Conservation (phyloP, 2,888 invertebrate species). For the Gymnoscelis rufifasciata region DNA sequence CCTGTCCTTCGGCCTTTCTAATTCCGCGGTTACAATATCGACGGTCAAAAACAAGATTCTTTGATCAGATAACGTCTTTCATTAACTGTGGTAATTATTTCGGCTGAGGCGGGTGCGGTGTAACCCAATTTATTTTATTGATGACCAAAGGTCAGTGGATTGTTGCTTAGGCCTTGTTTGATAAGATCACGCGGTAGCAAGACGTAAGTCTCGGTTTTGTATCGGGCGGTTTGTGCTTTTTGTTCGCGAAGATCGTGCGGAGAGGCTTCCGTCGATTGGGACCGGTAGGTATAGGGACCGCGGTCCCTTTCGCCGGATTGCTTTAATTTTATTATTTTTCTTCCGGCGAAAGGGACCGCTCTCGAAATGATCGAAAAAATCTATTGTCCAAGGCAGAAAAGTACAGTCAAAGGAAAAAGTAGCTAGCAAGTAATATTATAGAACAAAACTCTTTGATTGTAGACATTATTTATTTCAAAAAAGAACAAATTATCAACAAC, state of each 20-base stretch:
- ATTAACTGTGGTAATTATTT: conserved; percentile 45
- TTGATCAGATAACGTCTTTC: conserved; percentile 42
- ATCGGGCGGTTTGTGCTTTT: conserved; percentile 8
- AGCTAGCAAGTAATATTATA: no score
- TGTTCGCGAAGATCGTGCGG: neutral
- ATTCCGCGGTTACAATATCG: conserved; percentile 35
- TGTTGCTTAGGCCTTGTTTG: conserved; percentile 29
- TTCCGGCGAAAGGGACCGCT: no score
- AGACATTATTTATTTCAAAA: no score
- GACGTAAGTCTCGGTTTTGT: conserved; percentile 18
- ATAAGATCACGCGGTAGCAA: conserved; percentile 28
- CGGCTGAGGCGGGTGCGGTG: conserved; percentile 30
- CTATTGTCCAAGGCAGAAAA: no score
- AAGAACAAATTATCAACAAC: no score
- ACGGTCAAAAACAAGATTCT: conserved; percentile 41
- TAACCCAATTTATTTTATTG: conserved; percentile 32
- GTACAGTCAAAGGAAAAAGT: no score
- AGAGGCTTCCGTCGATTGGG: no score
- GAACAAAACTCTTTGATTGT: no score
- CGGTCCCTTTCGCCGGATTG: no score
- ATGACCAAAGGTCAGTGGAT: conserved; percentile 32
- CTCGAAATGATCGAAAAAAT: no score
- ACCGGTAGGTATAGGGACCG: no score
- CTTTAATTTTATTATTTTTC: no score
- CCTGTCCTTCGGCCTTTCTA: conserved; percentile 50